Conservation (phyloP, 1,140 invertebrate genomes). For the Diprion similis region DNA sequence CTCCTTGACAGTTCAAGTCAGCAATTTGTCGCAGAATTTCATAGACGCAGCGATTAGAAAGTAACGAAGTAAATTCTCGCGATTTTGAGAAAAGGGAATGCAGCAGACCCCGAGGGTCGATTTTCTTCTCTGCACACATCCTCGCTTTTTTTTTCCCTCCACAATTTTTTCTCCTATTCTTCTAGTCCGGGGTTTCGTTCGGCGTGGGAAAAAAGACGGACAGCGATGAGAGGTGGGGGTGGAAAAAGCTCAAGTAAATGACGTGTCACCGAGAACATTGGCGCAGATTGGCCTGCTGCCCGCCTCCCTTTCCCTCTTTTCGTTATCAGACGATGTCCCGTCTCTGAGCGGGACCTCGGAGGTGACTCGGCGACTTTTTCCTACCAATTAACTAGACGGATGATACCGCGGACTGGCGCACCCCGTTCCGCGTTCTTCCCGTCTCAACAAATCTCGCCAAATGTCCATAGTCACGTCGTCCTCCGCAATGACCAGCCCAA, state of each 20-base stretch:
- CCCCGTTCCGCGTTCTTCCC: background rate
- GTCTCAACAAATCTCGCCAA: slow-evolving; percentile 2
- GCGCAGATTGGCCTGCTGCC: background rate
- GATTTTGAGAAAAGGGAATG: no score
- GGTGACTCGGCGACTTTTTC: slow-evolving; percentile 3
- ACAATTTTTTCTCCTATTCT: no score
- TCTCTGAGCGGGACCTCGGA: background rate
- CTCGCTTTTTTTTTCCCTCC: no score
- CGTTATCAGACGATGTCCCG: background rate
- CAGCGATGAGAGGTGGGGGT: background rate
- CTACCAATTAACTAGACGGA: slow-evolving; percentile 1
- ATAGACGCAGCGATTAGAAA: no score
- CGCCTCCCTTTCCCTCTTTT: background rate
- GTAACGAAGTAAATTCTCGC: no score
- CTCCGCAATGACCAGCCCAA: background rate
- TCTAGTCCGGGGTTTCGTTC: no score
- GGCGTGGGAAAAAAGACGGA: no score
- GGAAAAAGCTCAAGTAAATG: background rate
- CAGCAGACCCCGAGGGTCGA: no score
- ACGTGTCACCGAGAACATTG: slow-evolving; percentile 3
- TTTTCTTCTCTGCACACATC: no score
- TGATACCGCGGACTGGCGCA: background rate
- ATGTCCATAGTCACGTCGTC: background rate
- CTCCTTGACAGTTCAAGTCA: no score
- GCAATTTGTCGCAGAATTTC: no score